Evolutionary conservation across 53 echinoderm and acorn worm genomes (phyloP), one percentile per base, ranked within the genome.

Genomic region (Holothuria scabra): DNA sequence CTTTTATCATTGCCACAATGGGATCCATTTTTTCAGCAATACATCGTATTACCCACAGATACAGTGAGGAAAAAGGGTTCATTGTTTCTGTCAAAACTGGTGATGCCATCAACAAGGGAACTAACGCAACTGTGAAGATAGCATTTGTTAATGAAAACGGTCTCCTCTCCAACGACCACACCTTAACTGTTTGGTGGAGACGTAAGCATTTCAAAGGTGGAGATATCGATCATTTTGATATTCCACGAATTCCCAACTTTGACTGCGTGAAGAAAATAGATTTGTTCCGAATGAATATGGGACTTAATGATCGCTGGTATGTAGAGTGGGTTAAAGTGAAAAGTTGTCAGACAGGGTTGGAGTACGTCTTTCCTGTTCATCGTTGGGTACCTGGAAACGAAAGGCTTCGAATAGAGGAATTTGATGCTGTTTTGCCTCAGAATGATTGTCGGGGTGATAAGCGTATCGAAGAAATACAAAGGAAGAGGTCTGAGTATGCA

Each of bases 191-290:
- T 67, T 46, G 34, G 22, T 95, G 84, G 86, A 89, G 74, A 35
- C n/a, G n/a, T n/a, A 69, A 95, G 37, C 93, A 95, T 29, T 93
- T 89, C 56, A 91, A 93, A 79, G 62, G 83, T 10, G 93, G 93
- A 8, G 81, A 30, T 16, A 12, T 85, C 7, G 91, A 91, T 55
- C 72, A 67, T 13, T 95, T 87, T 81, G 89, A 84, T 8, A 84
- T 95, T 1, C 59, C 65, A 4, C 87, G 82, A 28, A 74, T 93
- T 46, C 65, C 87, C 28, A 89, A 91, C 63, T 95, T 95, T 56
- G 95, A 91, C 2, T 28, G 8, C 12, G 68, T 95, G 13, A n/a
- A 18, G 9, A 81, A 83, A 46, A 63, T 95, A 16, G 95, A 95
- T 61, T 38, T 95, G 3, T 95, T 93, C 93, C 74, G 91, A 12